Evolutionary conservation across 1,140 invertebrate genomes (phyloP), one percentile per base, ranked within the genome.

Genomic region (Charaxes varanes): DNA sequence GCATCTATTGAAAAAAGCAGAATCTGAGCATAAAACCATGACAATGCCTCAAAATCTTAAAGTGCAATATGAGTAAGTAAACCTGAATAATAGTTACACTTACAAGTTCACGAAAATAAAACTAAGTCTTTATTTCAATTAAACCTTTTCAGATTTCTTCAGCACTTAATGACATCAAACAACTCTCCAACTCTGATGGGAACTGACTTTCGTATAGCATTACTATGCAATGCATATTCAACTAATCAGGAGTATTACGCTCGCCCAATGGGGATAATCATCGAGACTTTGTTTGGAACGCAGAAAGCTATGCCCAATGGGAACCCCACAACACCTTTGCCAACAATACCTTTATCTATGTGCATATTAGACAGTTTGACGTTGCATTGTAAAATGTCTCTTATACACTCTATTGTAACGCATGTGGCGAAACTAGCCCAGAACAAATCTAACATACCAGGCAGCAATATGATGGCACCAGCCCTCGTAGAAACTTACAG

Each of bases 401-500:
- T 99, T n/a, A 97, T 98, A 38, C 96, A 98, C 41, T 93, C 92
- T 30, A 97, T 97, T 55, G 94, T 96, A 0, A 92, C 93, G 1
- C 91, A 96, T 61, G 92, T 97, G 1, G 93, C 95, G 7, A 96
- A 96, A 68, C 85, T 94, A 35, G 94, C 94, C 0, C 93, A 96
- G 52, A 91, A 90, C 2, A 97, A 97, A 67, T 90, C 91, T 0
- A 92, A 70, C 19, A 89, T 94, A 55, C 86, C 90, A 0, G 73
- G 74, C 0, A 82, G 71, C 11, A 78, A 62, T 35, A 90, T 91
- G 35, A 85, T 97, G 37, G 91, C 96, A 1, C 96, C 97, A 1
- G 95, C 96, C 0, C 80, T 99, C 0, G 93, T 98, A 0, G 97
- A 99, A 83, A 98, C 97, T 0, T 99, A 98, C 74, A 95, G 94